These are phyloP conservation scores for Pelvicachromis taeniatus DNA, from an alignment of 2,113 vertebrate species.

Conservation along the genomic window DNA sequence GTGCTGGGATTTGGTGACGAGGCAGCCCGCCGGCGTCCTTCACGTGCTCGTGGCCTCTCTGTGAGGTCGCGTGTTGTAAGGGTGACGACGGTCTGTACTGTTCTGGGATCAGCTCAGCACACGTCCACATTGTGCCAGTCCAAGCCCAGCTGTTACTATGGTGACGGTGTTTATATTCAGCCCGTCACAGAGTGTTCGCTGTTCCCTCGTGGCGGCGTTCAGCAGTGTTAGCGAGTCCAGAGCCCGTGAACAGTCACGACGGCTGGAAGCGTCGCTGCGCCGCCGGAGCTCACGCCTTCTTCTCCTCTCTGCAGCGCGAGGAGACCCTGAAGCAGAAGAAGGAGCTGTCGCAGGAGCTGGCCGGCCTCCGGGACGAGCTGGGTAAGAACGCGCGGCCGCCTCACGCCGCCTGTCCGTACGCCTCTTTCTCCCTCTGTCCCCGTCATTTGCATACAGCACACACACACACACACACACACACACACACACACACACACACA, in stretches of 20 bases:
- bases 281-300: not conserved
- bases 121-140: fast-evolving
- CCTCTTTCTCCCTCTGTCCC: not conserved
- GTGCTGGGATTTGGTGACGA: not conserved
- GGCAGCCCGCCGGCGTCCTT: not conserved
- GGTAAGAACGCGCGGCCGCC: conserved; percentile 68
- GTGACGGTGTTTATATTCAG: not conserved
- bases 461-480: not conserved
- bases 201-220: not conserved
- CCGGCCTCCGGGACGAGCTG: conserved; percentile 77
- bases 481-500: too few species aligned
- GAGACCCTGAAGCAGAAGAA: conserved; percentile 78
- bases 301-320: conserved; percentile 71
- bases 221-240: not conserved
- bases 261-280: not conserved
- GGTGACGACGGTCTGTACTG: fast-evolving
- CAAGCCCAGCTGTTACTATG: not conserved
- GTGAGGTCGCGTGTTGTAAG: too few species aligned
- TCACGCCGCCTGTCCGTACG: not conserved
- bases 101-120: not conserved
- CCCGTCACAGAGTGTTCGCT: not conserved
- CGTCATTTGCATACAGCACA: not conserved
- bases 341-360: conserved; percentile 77
- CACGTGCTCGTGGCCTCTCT: too few species aligned
- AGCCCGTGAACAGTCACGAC: not conserved